These are phyloP conservation scores for Alentia gelatinosa DNA, from an alignment of 2,888 invertebrate genomes.

Conservation along the genomic window DNA sequence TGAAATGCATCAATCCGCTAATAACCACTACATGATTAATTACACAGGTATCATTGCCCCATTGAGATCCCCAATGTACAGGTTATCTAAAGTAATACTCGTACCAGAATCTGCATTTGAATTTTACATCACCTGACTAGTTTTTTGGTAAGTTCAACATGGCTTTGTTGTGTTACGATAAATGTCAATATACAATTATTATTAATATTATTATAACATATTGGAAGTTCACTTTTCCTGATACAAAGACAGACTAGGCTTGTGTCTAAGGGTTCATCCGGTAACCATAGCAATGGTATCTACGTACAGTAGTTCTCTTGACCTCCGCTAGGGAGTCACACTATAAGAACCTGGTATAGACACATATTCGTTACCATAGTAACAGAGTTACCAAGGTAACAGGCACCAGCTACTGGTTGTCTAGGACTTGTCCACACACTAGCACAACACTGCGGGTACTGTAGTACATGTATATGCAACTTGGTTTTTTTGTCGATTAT, in stretches of 20 bases:
- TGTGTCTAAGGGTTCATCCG: slow-evolving; percentile 34
- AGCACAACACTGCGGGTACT: slow-evolving; percentile 43
- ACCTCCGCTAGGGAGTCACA: slow-evolving; percentile 20
- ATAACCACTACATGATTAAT: slow-evolving; percentile 30
- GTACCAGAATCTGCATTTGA: slow-evolving; percentile 16
- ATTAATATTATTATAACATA: slow-evolving; percentile 9
- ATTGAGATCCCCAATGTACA: slow-evolving; percentile 38
- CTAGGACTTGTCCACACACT: slow-evolving; percentile 40
- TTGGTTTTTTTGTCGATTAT: slow-evolving; percentile 12
- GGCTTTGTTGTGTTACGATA: slow-evolving; percentile 47
- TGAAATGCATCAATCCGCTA: slow-evolving; percentile 29
- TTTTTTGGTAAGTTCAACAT: slow-evolving; percentile 52
- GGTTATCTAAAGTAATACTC: slow-evolving; percentile 42
- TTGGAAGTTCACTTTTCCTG: slow-evolving; percentile 37
- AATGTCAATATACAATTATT: slow-evolving; percentile 30
- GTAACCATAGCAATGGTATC: slow-evolving; percentile 44
- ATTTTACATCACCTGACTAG: slow-evolving; percentile 51
- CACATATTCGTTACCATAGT: slow-evolving; percentile 3
- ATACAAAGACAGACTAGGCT: slow-evolving; percentile 51
- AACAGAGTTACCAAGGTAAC: neutral
- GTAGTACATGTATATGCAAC: slow-evolving; percentile 53
- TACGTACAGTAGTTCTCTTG: slow-evolving; percentile 29
- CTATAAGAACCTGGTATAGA: slow-evolving; percentile 36
- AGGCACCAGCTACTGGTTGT: slow-evolving; percentile 37
- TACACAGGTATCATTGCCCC: slow-evolving; percentile 33